Percentiles rank a stretch among this genome's conserved stretches.
Conservation (phyloP, 2,888 invertebrate species). For the Catocala nupta region DNA sequence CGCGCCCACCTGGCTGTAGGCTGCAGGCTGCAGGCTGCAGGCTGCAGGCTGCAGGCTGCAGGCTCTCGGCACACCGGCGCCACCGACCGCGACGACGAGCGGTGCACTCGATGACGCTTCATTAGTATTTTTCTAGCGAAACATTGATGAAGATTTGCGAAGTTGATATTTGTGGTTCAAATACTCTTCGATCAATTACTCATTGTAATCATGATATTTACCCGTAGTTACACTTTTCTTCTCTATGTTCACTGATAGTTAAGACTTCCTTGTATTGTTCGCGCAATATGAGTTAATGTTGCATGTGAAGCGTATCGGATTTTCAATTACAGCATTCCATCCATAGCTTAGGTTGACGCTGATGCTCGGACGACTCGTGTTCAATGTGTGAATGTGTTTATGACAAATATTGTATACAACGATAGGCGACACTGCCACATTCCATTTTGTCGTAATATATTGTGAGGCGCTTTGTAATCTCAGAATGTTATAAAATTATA, state of each 20-base stretch:
- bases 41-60: no score
- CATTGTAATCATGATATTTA: conserved; percentile 54
- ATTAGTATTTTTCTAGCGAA: conserved; percentile 22
- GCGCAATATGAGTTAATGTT: conserved; percentile 62
- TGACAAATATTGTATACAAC: conserved; percentile 55
- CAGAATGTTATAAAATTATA: conserved; percentile 18
- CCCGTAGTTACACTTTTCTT: conserved; percentile 30
- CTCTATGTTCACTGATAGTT: conserved; percentile 32
- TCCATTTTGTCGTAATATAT: conserved; percentile 52
- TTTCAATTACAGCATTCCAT: conserved; percentile 68
- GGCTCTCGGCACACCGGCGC: conserved; percentile 1
- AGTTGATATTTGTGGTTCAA: conserved; percentile 30
- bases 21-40: no score
- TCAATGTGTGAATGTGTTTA: conserved; percentile 39
- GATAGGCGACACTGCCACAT: conserved; percentile 63
- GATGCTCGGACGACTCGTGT: conserved; percentile 38
- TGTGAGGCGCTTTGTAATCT: conserved; percentile 30
- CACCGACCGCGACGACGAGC: background rate
- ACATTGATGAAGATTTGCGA: conserved; percentile 19
- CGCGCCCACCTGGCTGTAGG: conserved; percentile 71
- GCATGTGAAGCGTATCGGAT: conserved; percentile 45
- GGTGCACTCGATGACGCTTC: conserved; percentile 16
- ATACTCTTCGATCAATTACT: conserved; percentile 52
- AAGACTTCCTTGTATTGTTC: conserved; percentile 62
- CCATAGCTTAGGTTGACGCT: conserved; percentile 56